phyloP scores from a whole-genome alignment of 2,797 vertebrate genomes.

The Onychomys torridus region DNA sequence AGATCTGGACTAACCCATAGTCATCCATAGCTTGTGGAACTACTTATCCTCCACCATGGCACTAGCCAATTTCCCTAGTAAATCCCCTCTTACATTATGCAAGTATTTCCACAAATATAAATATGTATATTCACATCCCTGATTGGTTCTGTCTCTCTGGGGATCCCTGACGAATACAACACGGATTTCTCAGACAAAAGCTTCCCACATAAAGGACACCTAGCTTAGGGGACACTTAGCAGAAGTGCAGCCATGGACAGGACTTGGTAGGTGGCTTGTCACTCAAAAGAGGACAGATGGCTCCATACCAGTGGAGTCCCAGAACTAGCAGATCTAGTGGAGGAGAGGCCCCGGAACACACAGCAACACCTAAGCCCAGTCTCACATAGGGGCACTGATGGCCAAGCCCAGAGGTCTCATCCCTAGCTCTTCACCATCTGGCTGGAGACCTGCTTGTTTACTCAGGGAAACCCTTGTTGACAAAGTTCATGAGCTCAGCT shows the following conservation, averaged over 20 bases:
- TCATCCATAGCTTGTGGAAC: neutral
- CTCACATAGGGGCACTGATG: neutral
- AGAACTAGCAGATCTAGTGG: neutral
- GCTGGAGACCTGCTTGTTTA: neutral
- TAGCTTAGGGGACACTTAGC: neutral
- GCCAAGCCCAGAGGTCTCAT: neutral
- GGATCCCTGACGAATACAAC: neutral
- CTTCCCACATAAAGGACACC: neutral
- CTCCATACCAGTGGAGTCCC: neutral
- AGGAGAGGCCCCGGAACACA: neutral
- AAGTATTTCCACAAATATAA: neutral
- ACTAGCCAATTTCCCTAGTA: neutral
- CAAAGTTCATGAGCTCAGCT: neutral
- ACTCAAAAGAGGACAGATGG: accelerated
- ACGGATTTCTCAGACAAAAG: neutral
- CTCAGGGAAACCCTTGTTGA: neutral
- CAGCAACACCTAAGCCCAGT: neutral
- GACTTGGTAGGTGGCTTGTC: neutral
- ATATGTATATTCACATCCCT: no score
- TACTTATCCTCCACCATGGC: neutral
- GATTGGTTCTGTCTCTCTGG: neutral
- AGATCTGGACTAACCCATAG: no score
- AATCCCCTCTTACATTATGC: neutral
- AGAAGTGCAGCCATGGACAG: neutral
- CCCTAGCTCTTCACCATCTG: neutral